Conservation (phyloP, 2,888 invertebrate genomes). For the Spatulosminthurus flaviceps region DNA sequence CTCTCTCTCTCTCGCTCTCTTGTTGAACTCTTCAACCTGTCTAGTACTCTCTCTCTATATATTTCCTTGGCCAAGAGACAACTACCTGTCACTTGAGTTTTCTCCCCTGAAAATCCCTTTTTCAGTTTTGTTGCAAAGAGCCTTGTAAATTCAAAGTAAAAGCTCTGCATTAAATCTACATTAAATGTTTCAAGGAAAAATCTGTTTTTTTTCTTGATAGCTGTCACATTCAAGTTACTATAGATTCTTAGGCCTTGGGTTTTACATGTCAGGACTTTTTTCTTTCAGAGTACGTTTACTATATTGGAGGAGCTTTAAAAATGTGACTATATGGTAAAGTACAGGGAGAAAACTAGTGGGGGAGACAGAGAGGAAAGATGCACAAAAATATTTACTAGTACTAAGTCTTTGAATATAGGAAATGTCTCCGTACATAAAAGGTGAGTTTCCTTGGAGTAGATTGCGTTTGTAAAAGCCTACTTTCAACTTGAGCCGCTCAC, state of each 20-base stretch:
- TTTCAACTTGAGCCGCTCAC: neutral
- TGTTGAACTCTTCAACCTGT: neutral
- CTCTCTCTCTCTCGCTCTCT: neutral
- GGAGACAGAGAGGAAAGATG: conserved; percentile 2
- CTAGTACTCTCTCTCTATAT: neutral
- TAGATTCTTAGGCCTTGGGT: neutral
- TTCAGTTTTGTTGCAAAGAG: neutral
- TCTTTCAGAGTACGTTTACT: too few relatives aligned
- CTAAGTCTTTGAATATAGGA: neutral
- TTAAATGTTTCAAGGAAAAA: conserved; percentile 14
- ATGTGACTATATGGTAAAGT: too few relatives aligned
- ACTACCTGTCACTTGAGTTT: conserved; percentile 18
- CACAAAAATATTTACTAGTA: neutral
- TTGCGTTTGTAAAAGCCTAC: neutral
- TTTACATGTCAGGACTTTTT: neutral
- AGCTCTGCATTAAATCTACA: conserved; percentile 11
- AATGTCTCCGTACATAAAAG: neutral
- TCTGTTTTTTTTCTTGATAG: neutral
- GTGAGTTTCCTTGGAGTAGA: neutral
- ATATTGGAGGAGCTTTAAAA: too few relatives aligned
- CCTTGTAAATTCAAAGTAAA: neutral
- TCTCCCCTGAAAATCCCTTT: neutral
- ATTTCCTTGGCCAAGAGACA: neutral
- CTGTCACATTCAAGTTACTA: conserved; percentile 14
- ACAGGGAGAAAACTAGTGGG: neutral